Percentiles rank a stretch among this genome's conserved stretches.
phyloP scores from a whole-genome alignment of 1,140 invertebrate species.

The Colletes gigas region DNA sequence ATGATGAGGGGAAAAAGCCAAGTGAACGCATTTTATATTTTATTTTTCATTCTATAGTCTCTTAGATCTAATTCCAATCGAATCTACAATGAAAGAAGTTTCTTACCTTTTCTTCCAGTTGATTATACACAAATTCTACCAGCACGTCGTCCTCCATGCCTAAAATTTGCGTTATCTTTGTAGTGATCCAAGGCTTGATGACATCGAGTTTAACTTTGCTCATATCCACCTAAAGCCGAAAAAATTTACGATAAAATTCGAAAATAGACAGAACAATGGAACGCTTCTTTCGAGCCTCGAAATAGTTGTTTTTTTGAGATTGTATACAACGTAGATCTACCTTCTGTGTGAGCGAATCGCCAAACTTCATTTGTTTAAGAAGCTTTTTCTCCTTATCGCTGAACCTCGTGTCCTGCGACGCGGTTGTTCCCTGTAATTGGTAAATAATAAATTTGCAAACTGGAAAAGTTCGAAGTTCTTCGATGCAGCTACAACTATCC shows the following conservation, averaged over 20 bases:
- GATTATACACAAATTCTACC: conserved; percentile 99
- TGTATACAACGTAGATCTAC: conserved; percentile 80
- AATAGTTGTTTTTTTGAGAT: neutral
- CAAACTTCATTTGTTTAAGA: conserved; percentile 99
- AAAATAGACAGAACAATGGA: neutral
- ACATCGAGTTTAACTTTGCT: conserved; percentile 98
- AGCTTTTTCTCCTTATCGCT: conserved; percentile 99
- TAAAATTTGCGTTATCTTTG: conserved; percentile 96
- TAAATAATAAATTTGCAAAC: conserved; percentile 36
- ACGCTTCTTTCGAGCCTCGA: neutral
- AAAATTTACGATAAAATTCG: neutral
- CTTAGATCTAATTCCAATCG: conserved; percentile 43
- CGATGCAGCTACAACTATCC: neutral
- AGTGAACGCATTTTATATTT: conserved; percentile 74
- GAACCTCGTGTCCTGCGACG: conserved; percentile 99
- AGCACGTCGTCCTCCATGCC: conserved; percentile 99
- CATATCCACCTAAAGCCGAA: conserved; percentile 94
- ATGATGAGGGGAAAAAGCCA: conserved; percentile 82
- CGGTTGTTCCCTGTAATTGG: conserved; percentile 93
- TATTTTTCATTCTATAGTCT: conserved; percentile 44
- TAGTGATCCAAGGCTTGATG: conserved; percentile 99
- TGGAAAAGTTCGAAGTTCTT: neutral
- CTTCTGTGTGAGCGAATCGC: conserved; percentile 93
- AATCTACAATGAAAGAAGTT: conserved; percentile 42
- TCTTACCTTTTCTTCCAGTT: conserved; percentile 95